Evolutionary conservation across 1,140 invertebrate genomes (phyloP).

Genomic region (Berghia stephanieae): DNA sequence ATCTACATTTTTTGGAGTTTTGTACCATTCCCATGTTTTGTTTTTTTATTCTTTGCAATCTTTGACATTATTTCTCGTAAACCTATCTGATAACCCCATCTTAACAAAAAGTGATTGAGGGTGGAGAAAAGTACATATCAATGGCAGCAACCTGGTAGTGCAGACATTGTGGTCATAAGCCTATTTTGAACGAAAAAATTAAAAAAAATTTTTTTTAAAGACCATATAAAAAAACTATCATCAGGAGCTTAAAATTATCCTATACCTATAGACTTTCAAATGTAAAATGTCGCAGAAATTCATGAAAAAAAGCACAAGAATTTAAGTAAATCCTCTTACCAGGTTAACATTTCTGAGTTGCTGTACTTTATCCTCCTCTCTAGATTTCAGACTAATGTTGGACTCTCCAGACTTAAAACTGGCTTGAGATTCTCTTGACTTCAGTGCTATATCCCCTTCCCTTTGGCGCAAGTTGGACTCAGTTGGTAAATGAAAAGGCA

Average conservation of each 20-base stretch:
- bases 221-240: background rate
- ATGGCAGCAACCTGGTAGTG: no score
- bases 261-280: background rate
- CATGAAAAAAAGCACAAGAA: background rate
- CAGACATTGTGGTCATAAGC: no score
- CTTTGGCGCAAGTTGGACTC: conserved; percentile 35
- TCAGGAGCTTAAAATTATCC: background rate
- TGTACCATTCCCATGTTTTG: no score
- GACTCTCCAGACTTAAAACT: background rate
- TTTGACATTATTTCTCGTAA: no score
- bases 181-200: no score
- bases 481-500: conserved; percentile 39
- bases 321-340: conserved; percentile 31
- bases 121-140: no score
- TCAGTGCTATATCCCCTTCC: background rate
- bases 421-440: background rate
- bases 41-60: no score
- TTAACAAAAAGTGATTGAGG: no score
- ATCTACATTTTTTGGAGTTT: no score
- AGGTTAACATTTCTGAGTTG: conserved; percentile 50
- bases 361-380: conserved; percentile 51
- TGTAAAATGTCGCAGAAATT: background rate
- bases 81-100: no score
- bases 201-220: background rate
- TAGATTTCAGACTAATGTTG: conserved; percentile 12